phyloP scores from a whole-genome alignment of 2,888 invertebrate genomes.

The Protophormia terraenovae region DNA sequence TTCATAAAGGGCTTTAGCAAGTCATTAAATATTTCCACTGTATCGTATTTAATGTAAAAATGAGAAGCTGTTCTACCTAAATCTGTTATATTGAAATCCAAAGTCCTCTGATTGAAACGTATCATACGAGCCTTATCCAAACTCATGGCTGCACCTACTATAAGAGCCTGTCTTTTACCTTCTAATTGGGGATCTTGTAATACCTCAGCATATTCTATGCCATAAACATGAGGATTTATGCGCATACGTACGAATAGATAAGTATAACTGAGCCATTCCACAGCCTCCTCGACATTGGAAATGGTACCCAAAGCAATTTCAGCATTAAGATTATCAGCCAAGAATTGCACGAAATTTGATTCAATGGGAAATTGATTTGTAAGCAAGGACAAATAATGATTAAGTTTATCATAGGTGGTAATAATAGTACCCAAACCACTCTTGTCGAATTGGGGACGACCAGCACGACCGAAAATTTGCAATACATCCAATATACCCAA shows the following conservation, averaged over 20 bases:
- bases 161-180: conserved; percentile 88
- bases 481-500: conserved; percentile 98
- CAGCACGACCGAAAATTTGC: conserved; percentile 99
- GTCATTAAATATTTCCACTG: conserved; percentile 95
- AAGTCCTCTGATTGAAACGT: conserved; percentile 91
- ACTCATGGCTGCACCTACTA: conserved; percentile 90
- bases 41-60: conserved; percentile 98
- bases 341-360: conserved; percentile 94
- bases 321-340: conserved; percentile 98
- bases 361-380: conserved; percentile 99
- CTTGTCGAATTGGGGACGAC: conserved; percentile 97
- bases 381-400: conserved; percentile 95
- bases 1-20: conserved; percentile 90
- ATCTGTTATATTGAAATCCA: conserved; percentile 90
- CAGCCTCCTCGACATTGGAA: conserved; percentile 96
- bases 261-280: conserved; percentile 98
- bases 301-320: conserved; percentile 99
- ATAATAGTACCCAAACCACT: conserved; percentile 98
- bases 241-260: conserved; percentile 97
- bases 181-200: conserved; percentile 91
- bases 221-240: conserved; percentile 92
- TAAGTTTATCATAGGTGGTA: conserved; percentile 94
- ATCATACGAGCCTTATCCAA: conserved; percentile 97
- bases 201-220: conserved; percentile 84
- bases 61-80: conserved; percentile 98